phyloP scores from a whole-genome alignment of 2,113 vertebrate genomes.

The Colinus virginianus region DNA sequence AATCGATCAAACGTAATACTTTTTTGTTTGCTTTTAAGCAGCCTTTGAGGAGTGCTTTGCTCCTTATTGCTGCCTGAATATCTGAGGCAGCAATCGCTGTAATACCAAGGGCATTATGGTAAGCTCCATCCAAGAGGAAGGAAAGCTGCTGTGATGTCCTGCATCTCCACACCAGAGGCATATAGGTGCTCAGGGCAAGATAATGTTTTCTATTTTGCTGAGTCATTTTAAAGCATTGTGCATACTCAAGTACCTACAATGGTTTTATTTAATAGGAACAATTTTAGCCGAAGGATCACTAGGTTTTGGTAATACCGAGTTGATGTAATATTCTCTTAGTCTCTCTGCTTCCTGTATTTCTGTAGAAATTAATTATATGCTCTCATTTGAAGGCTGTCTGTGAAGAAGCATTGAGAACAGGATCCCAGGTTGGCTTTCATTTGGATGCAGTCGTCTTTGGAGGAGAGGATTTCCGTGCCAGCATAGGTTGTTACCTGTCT shows the following conservation, averaged over 20 bases:
- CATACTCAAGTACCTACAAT: neutral
- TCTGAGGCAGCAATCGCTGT: neutral
- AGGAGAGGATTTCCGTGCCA: constrained; percentile 98
- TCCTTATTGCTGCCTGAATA: neutral
- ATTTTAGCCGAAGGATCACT: neutral
- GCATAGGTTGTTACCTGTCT: constrained; percentile 87
- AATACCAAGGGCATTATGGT: neutral
- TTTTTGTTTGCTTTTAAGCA: neutral
- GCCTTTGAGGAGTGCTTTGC: neutral
- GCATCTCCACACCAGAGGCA: neutral
- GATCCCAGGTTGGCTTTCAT: constrained; percentile 85
- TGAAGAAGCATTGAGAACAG: constrained; percentile 82
- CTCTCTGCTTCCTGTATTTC: neutral
- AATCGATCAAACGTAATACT: neutral
- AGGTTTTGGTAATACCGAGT: neutral
- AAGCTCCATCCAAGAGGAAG: neutral
- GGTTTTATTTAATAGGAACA: neutral
- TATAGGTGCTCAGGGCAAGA: neutral
- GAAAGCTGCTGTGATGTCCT: neutral
- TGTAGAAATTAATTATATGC: constrained; percentile 25
- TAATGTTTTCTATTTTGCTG: neutral
- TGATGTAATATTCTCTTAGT: neutral
- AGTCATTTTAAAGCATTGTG: constrained; percentile 23
- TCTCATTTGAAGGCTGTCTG: constrained; percentile 87
- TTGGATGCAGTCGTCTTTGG: constrained; percentile 96